These are phyloP conservation scores for Drosophila subquinaria DNA, from an alignment of 2,888 invertebrate genomes.

Conservation along the genomic window DNA sequence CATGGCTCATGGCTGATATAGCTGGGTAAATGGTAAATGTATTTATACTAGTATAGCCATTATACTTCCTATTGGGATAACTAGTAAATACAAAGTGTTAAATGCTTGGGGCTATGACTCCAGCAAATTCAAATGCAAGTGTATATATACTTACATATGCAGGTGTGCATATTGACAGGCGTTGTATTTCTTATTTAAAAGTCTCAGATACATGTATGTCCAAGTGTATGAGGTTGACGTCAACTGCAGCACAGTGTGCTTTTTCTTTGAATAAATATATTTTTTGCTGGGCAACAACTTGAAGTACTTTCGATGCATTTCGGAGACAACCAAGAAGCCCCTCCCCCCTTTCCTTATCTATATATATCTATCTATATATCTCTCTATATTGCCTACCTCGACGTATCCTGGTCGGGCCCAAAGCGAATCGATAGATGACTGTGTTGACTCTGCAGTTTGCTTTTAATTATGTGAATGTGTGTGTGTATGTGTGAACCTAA, in stretches of 20 bases:
- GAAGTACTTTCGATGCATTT: conserved; percentile 36
- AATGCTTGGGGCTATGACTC: conserved; percentile 49
- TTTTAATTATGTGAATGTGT: conserved; percentile 50
- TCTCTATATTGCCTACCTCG: neutral
- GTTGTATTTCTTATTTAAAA: conserved; percentile 74
- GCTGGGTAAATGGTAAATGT: conserved; percentile 62
- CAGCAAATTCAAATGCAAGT: conserved; percentile 6
- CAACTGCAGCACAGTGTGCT: conserved; percentile 44
- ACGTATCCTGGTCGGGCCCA: conserved; percentile 6
- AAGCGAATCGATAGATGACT: conserved; percentile 60
- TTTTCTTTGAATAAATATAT: conserved; percentile 80
- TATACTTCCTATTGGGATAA: too few species aligned
- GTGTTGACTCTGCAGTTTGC: conserved; percentile 71
- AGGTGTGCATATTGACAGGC: conserved; percentile 50
- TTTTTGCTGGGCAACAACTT: conserved; percentile 46
- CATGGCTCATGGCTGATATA: conserved; percentile 47
- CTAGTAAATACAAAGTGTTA: conserved; percentile 72
- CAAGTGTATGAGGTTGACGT: too few species aligned
- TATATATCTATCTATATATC: neutral
- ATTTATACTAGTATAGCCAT: conserved; percentile 34
- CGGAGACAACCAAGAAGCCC: conserved; percentile 6
- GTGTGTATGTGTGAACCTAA: conserved; percentile 58
- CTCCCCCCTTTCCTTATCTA: neutral
- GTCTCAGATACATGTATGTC: conserved; percentile 17
- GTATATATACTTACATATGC: neutral